These are phyloP conservation scores for Drosophila prolongata DNA, from an alignment of 2,888 invertebrate genomes.

Conservation along the genomic window DNA sequence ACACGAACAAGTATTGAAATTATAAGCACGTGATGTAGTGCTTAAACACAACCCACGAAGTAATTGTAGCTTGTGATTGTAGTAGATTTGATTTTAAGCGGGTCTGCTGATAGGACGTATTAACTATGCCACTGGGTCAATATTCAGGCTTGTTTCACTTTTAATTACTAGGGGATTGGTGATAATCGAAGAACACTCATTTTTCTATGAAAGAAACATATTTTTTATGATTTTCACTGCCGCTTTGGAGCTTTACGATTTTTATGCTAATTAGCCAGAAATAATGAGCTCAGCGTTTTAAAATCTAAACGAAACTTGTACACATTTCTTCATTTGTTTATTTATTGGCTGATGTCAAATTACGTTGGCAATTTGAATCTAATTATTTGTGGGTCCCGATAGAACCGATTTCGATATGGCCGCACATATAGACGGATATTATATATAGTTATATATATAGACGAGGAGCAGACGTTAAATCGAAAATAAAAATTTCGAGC, in stretches of 20 bases:
- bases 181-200: conserved; percentile 13
- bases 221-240: conserved; percentile 9
- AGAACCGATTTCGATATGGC: conserved; percentile 43
- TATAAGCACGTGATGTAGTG: conserved; percentile 63
- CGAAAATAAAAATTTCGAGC: conserved; percentile 49
- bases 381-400: conserved; percentile 31
- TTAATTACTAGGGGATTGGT: background rate
- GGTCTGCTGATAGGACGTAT: conserved; percentile 52
- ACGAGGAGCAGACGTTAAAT: conserved; percentile 41
- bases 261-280: conserved; percentile 70
- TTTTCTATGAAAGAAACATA: conserved; percentile 17
- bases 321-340: conserved; percentile 23
- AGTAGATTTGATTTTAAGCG: conserved; percentile 3
- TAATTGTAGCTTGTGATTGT: conserved; percentile 29
- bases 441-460: conserved; percentile 39
- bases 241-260: conserved; percentile 40
- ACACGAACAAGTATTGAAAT: conserved; percentile 52
- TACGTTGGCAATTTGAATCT: conserved; percentile 30
- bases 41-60: conserved; percentile 10
- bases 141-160: conserved; percentile 40
- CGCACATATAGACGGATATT: conserved; percentile 22
- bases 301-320: conserved; percentile 53
- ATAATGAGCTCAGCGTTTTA: conserved; percentile 77
- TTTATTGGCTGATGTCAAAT: conserved; percentile 24
- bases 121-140: conserved; percentile 68